Percentiles rank a stretch among this genome's conserved stretches.
These are phyloP conservation scores for Tigriopus japonicus DNA, from an alignment of 1,140 invertebrate genomes.

Conservation along the genomic window DNA sequence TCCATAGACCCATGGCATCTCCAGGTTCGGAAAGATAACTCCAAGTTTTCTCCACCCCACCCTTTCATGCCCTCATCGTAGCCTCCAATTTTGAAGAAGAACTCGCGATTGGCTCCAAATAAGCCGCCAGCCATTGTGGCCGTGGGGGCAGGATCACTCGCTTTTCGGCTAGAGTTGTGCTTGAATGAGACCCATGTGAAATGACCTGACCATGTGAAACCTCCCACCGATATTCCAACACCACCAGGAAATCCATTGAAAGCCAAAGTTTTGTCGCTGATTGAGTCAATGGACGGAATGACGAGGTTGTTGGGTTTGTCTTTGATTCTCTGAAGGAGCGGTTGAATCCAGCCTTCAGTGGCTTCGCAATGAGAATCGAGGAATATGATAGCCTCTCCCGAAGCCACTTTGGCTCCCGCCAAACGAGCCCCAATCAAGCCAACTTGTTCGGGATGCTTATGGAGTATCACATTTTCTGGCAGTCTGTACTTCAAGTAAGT, in stretches of 20 bases:
- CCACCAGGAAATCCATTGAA: slow-evolving; percentile 35
- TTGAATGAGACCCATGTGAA: slow-evolving; percentile 48
- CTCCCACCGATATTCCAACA: slow-evolving; percentile 37
- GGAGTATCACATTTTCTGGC: neutral
- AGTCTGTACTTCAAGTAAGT: no score
- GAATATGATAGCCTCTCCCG: neutral
- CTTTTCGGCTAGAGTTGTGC: neutral
- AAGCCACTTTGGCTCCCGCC: neutral
- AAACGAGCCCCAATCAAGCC: neutral
- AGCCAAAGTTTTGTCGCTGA: slow-evolving; percentile 63
- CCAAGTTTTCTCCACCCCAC: slow-evolving; percentile 85
- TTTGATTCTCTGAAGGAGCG: slow-evolving; percentile 57
- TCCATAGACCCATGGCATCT: slow-evolving; percentile 60
- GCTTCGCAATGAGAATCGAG: slow-evolving; percentile 12
- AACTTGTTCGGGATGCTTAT: neutral
- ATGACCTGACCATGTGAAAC: slow-evolving; percentile 77
- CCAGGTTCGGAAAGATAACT: slow-evolving; percentile 90
- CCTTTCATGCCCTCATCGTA: slow-evolving; percentile 77
- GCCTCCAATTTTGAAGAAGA: slow-evolving; percentile 86
- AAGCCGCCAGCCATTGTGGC: slow-evolving; percentile 87
- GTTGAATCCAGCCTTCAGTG: slow-evolving; percentile 36
- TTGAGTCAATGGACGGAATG: slow-evolving; percentile 80
- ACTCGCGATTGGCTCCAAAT: slow-evolving; percentile 66
- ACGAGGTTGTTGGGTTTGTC: slow-evolving; percentile 56
- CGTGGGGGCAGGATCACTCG: slow-evolving; percentile 2